Conservation (phyloP, 2,113 vertebrate genomes). For the mouse (Mus musculus) region DNA sequence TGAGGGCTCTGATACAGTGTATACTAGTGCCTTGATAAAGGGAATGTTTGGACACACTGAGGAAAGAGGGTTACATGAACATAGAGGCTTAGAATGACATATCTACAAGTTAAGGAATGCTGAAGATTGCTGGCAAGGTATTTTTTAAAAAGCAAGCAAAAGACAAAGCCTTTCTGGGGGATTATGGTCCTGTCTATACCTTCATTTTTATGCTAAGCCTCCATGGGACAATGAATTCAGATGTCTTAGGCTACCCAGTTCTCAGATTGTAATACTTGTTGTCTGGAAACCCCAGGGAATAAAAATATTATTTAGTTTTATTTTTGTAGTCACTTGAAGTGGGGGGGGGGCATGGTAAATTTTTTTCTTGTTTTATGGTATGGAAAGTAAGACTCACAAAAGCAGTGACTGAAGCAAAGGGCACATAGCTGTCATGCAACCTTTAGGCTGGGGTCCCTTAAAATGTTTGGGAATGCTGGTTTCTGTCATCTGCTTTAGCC, state of each 20-base stretch:
- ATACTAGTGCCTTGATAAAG: background rate
- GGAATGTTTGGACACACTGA: background rate
- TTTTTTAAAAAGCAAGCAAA: background rate
- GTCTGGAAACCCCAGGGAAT: background rate
- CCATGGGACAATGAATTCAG: background rate
- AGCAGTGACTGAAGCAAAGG: background rate
- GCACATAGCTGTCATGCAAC: background rate
- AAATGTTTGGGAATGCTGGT: background rate
- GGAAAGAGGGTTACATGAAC: background rate
- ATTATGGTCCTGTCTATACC: background rate
- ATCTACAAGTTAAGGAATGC: background rate
- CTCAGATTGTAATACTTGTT: background rate
- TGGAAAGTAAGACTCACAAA: constrained; percentile 12
- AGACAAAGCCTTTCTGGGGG: background rate
- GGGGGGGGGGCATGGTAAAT: background rate
- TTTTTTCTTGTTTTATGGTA: background rate
- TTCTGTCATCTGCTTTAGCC: background rate
- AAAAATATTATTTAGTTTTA: background rate
- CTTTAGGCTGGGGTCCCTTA: background rate
- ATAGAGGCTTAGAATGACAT: background rate
- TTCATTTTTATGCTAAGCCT: background rate
- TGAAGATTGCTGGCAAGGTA: background rate
- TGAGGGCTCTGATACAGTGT: background rate
- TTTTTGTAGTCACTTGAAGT: background rate
- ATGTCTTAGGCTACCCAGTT: background rate